phyloP scores from a whole-genome alignment of 2,888 invertebrate species.

The Microplitis manilae region DNA sequence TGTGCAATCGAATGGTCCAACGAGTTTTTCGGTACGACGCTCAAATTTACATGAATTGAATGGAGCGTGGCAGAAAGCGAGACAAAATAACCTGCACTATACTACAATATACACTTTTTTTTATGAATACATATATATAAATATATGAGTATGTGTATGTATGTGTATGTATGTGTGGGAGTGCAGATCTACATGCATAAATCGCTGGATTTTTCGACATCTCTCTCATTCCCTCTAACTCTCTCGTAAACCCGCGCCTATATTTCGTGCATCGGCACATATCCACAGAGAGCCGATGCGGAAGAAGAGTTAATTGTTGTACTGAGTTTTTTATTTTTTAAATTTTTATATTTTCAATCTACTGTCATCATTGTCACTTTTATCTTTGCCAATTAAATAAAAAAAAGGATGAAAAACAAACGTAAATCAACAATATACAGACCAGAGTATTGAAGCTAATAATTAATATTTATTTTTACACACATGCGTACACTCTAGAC shows the following conservation, averaged over 20 bases:
- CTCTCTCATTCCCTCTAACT: slow-evolving; percentile 24
- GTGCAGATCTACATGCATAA: slow-evolving; percentile 5
- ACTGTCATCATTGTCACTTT: not conserved
- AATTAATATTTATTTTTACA: not conserved
- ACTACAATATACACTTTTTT: not conserved
- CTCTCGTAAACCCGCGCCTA: slow-evolving; percentile 9
- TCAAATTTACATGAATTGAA: slow-evolving; percentile 53
- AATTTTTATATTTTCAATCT: not conserved
- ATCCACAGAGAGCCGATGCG: slow-evolving; percentile 50
- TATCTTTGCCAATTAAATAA: slow-evolving; percentile 10
- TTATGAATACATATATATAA: not conserved
- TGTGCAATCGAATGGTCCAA: slow-evolving; percentile 25
- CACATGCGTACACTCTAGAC: not conserved
- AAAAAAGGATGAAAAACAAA: slow-evolving; percentile 10
- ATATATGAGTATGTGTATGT: not conserved
- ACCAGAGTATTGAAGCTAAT: not conserved
- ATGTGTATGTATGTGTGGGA: not conserved
- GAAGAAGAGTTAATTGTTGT: slow-evolving; percentile 54
- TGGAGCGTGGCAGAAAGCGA: slow-evolving; percentile 39
- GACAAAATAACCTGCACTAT: slow-evolving; percentile 23
- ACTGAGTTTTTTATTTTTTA: slow-evolving; percentile 39
- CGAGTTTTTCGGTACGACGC: slow-evolving; percentile 40
- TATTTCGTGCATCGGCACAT: slow-evolving; percentile 53
- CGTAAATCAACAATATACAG: not conserved
- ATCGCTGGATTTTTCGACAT: slow-evolving; percentile 28